A percentile compares a stretch with the other conserved stretches of the same genome.
Conservation (phyloP, 2,797 vertebrate genomes). For the Pitangus sulphuratus region DNA sequence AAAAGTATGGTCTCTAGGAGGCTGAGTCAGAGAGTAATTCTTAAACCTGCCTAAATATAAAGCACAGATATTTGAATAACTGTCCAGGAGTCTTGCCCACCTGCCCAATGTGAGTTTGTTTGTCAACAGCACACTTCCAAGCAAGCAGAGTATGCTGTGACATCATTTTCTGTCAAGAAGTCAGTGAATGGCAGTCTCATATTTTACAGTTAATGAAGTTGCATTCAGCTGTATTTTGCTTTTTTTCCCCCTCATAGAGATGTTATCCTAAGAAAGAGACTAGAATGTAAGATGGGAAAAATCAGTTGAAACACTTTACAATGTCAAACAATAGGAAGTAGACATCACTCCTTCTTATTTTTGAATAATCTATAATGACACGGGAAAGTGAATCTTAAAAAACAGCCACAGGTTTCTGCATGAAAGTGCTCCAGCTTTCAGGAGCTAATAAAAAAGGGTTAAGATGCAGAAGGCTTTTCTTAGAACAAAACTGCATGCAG, state of each 20-base stretch:
- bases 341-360: neutral
- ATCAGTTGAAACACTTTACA: neutral
- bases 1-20: neutral
- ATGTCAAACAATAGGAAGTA: neutral
- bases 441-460: neutral
- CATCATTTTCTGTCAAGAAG: neutral
- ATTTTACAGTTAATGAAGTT: neutral
- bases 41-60: neutral
- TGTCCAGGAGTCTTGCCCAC: neutral
- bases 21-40: neutral
- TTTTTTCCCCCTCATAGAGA: neutral
- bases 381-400: neutral
- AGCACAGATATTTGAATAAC: neutral
- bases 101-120: neutral
- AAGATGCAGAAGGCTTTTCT: neutral
- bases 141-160: neutral
- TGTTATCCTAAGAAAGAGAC: neutral
- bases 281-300: neutral
- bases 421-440: neutral
- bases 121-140: neutral
- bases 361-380: neutral
- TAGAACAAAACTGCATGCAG: neutral
- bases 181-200: neutral
- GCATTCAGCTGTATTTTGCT: neutral
- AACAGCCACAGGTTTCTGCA: neutral